Percentiles rank a stretch among this genome's conserved stretches.
Conservation (phyloP, 2,797 vertebrate species). For the Epinephelus awoara region DNA sequence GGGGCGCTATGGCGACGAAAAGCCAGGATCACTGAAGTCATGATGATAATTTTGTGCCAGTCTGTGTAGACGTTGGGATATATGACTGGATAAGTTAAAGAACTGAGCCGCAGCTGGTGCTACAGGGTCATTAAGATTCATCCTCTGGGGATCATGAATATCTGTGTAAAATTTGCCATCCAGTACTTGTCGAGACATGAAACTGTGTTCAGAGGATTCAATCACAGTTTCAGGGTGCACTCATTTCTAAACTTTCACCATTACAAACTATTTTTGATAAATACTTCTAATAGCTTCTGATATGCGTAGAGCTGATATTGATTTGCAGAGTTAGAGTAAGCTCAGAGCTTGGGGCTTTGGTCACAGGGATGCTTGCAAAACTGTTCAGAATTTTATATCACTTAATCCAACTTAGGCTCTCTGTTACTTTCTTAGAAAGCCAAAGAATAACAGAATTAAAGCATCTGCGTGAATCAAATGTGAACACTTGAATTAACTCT, state of each 20-base stretch:
- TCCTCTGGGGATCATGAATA: neutral
- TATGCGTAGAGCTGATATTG: conserved; percentile 6
- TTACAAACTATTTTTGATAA: neutral
- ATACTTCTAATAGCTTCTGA: conserved; percentile 8
- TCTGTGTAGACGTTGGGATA: too few relatives aligned
- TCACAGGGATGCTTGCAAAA: conserved; percentile 37
- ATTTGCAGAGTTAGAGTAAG: conserved; percentile 14
- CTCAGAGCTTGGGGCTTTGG: conserved; percentile 34
- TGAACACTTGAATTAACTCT: conserved; percentile 55
- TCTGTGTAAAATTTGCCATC: neutral
- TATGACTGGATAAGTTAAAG: too few relatives aligned
- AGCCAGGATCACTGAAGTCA: too few relatives aligned
- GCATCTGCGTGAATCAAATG: conserved; percentile 49
- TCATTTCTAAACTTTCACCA: neutral
- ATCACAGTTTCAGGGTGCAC: neutral
- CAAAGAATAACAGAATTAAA: conserved; percentile 51
- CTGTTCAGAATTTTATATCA: conserved; percentile 25
- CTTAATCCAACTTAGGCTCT: conserved; percentile 20
- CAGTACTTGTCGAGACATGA: too few relatives aligned
- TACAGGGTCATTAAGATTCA: neutral
- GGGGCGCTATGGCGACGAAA: too few relatives aligned
- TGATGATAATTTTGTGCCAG: too few relatives aligned
- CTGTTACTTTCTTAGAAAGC: conserved; percentile 39
- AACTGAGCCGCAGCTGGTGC: too few relatives aligned
- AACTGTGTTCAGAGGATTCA: neutral